Base-by-base conservation (phyloP, 1,140 invertebrate species). In the Rhyzopertha dominica region DNA sequence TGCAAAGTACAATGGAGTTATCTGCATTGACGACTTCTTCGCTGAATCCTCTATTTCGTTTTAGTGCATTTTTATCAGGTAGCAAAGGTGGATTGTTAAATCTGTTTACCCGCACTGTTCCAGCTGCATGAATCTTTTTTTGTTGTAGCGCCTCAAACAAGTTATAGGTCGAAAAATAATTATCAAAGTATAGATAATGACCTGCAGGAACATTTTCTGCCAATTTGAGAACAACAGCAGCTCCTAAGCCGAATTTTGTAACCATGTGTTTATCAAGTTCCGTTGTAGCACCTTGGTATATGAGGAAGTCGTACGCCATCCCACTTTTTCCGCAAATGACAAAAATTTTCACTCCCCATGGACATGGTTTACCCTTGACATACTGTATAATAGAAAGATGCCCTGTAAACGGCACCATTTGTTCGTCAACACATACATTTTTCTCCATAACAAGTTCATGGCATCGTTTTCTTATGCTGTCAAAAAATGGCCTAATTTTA, bases 1-100 rank as follows among this genome's bases (percentile, higher is more conserved):
- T 67, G n/a, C 60, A 58, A 23, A 70, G 38, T 46, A 59, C 58
- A 51, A 51, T 51, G 38, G 61, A 58, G 54, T 47, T 49, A 28
- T 63, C 55, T 56, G 24, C 41, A 38, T 56, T 68, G 48, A 23
- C 54, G 28, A 67, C 40, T 56, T 66, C 66, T 49, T 70, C 60
- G 58, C 55, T 25, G 59, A 56, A 65, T 17, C 62, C 65, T 45
- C 63, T 48, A 20, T 46, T 46, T 47, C 61, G 63, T 50, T 65
- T 66, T 37, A 61, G 63, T 26, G 62, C 49, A 12, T 55, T 46
- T 62, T 63, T 65, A 28, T 69, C 67, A 43, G 37, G 51, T 35
- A 59, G 29, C 13, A 69, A 42, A 25, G 61, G 54, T 50, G 58
- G 60, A 5, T 59, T 65, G 38, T 25, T 26, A 43, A 68, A 67